These are phyloP conservation scores for Drosophila suzukii DNA, from an alignment of 1,140 invertebrate species.

Conservation along the genomic window DNA sequence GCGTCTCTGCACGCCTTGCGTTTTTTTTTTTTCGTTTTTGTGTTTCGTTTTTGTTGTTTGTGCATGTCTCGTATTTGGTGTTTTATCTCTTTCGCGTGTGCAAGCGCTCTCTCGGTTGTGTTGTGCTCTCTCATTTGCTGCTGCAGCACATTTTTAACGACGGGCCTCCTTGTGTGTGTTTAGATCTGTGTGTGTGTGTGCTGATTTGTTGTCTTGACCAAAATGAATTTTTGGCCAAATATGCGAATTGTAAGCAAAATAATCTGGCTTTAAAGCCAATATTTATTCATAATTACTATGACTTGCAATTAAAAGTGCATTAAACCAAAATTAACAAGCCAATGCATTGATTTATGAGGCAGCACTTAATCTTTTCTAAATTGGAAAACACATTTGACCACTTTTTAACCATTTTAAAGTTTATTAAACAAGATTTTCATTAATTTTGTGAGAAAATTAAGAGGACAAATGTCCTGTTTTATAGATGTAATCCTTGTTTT, in stretches of 20 bases:
- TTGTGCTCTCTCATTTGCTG: constrained; percentile 33
- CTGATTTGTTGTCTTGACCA: constrained; percentile 70
- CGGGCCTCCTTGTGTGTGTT: constrained; percentile 39
- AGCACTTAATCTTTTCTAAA: background rate
- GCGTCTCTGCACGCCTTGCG: constrained; percentile 48
- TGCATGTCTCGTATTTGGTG: constrained; percentile 60
- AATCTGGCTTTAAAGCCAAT: constrained; percentile 52
- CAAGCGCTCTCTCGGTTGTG: constrained; percentile 6
- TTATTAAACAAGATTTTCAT: no score
- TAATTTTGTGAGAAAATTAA: no score
- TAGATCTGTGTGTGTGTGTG: constrained; percentile 10
- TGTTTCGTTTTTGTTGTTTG: constrained; percentile 39
- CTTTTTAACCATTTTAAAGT: no score
- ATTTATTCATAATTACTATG: background rate
- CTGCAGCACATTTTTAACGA: constrained; percentile 66
- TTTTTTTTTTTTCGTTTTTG: constrained; percentile 29
- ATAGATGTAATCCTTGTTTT: no score
- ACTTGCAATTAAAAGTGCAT: background rate
- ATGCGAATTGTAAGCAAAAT: constrained; percentile 49
- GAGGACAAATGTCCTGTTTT: no score
- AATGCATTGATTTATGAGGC: background rate
- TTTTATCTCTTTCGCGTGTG: constrained; percentile 21
- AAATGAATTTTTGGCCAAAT: constrained; percentile 59
- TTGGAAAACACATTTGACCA: no score
- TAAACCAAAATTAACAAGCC: background rate